Conservation (phyloP, 2,797 vertebrate genomes). For the Xenentodon cancila region DNA sequence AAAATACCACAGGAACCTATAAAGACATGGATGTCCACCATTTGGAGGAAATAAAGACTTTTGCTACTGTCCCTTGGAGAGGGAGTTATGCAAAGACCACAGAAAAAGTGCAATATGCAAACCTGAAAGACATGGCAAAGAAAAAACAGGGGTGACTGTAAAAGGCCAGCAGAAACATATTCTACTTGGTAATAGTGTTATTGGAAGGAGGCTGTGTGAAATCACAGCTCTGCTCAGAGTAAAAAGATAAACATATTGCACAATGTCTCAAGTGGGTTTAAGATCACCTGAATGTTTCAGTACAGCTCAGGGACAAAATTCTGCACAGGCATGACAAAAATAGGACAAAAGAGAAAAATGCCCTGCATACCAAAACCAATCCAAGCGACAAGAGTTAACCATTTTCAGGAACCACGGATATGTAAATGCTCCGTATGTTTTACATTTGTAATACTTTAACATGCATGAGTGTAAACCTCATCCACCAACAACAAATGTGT, state of each 20-base stretch:
- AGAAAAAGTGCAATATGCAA: not conserved
- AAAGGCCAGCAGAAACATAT: conserved; percentile 7
- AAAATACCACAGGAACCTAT: not conserved
- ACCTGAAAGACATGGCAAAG: not conserved
- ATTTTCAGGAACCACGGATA: too few species aligned
- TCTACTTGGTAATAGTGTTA: conserved; percentile 7
- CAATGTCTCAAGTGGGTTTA: conserved; percentile 5
- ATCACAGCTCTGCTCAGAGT: conserved; percentile 1
- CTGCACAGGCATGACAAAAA: not conserved
- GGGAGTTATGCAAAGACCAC: not conserved
- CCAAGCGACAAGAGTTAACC: too few species aligned
- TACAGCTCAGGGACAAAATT: too few species aligned
- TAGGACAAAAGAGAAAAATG: too few species aligned
- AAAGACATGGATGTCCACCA: not conserved
- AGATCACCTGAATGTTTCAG: not conserved
- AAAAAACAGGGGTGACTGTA: not conserved
- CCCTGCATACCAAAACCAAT: too few species aligned
- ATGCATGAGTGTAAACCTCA: too few species aligned
- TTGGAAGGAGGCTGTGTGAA: conserved; percentile 5
- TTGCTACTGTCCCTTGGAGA: not conserved
- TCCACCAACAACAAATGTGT: too few species aligned
- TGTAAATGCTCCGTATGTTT: too few species aligned
- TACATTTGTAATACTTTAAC: too few species aligned
- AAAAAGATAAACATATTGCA: not conserved
- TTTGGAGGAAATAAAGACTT: not conserved